Conservation (phyloP, 2,888 invertebrate species). For the Notodonta ziczac region DNA sequence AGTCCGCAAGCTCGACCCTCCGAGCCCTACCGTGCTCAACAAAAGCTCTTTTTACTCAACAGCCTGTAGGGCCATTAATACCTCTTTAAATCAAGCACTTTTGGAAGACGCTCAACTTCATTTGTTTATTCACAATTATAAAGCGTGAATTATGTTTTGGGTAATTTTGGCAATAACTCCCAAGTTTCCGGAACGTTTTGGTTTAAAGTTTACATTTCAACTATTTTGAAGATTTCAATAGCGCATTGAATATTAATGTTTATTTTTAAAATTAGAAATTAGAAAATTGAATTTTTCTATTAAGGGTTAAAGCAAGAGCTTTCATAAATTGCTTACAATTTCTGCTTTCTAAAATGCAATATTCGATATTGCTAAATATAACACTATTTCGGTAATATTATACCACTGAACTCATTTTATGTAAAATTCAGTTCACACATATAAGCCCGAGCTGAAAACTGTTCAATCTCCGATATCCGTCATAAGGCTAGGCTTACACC, state of each 20-base stretch:
- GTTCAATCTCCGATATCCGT: conserved; percentile 23
- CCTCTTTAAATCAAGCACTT: conserved; percentile 37
- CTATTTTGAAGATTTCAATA: conserved; percentile 20
- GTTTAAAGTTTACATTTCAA: conserved; percentile 22
- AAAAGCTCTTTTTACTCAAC: conserved; percentile 49
- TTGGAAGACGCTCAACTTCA: conserved; percentile 48
- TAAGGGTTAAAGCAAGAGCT: no score
- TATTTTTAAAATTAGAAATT: no score
- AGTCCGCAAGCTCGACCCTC: conserved; percentile 32
- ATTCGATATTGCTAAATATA: no score
- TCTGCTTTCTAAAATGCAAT: no score
- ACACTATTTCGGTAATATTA: no score
- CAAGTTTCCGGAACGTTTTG: conserved; percentile 27
- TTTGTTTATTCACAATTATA: conserved; percentile 48
- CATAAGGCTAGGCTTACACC: conserved; percentile 31
- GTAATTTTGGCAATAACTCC: conserved; percentile 36
- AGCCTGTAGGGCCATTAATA: conserved; percentile 43
- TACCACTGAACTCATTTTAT: neutral
- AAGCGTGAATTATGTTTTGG: conserved; percentile 38
- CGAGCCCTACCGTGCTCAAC: conserved; percentile 37
- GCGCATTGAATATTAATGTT: neutral
- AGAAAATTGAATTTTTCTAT: no score
- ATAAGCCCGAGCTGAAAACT: conserved; percentile 3
- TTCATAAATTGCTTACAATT: no score
- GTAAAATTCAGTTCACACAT: neutral